A percentile compares a stretch with the other conserved stretches of the same genome.
phyloP scores from a whole-genome alignment of 2,888 invertebrate species.

The Hymenopus coronatus region DNA sequence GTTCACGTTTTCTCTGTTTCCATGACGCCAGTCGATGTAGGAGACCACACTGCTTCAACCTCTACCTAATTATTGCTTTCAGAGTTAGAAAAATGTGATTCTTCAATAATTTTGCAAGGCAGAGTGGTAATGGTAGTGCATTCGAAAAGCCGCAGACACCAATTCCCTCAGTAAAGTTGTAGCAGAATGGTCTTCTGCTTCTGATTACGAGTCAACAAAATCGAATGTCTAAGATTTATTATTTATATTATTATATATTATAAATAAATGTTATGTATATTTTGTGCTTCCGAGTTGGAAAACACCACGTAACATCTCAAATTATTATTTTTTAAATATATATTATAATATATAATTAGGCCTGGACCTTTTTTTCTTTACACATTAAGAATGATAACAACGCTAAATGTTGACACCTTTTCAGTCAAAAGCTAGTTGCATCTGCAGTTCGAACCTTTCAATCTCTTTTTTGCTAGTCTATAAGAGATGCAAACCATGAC shows the following conservation, averaged over 20 bases:
- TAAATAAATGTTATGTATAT: constrained; percentile 30
- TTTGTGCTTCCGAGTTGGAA: constrained; percentile 25
- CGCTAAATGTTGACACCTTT: constrained; percentile 35
- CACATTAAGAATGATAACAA: constrained; percentile 37
- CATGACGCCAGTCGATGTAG: constrained; percentile 31
- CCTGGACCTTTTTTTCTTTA: constrained; percentile 39
- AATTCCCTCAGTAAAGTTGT: constrained; percentile 18
- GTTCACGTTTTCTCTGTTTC: constrained; percentile 32
- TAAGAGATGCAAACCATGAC: neutral
- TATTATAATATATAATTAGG: constrained; percentile 41
- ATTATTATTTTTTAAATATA: constrained; percentile 33
- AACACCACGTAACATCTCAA: constrained; percentile 29
- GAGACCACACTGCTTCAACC: constrained; percentile 33
- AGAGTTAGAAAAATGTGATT: constrained; percentile 29
- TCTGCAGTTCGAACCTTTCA: constrained; percentile 3
- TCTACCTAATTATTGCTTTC: constrained; percentile 36
- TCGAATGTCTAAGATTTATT: constrained; percentile 32
- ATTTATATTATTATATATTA: constrained; percentile 31
- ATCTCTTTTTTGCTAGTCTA: neutral
- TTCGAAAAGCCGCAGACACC: constrained; percentile 7
- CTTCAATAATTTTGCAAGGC: constrained; percentile 33
- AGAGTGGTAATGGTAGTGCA: constrained; percentile 26
- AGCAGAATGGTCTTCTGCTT: constrained; percentile 29
- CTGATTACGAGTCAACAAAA: constrained; percentile 31
- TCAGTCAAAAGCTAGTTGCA: constrained; percentile 37